Base-by-base conservation (phyloP, 2,113 vertebrate species). In the Phaethornis superciliosus region DNA sequence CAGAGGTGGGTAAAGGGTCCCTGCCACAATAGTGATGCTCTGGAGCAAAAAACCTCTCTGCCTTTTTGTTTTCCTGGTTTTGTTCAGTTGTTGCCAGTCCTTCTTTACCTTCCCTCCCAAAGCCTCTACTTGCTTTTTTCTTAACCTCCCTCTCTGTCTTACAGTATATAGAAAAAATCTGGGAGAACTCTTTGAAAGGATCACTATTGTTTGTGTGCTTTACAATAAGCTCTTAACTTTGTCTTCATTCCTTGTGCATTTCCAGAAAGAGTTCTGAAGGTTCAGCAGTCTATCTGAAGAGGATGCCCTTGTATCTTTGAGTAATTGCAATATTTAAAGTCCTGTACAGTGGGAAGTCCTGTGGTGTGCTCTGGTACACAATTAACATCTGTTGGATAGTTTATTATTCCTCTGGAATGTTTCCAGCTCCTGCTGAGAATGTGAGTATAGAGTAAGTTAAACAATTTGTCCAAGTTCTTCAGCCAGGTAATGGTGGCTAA, bases 311-410 rank as follows among this genome's bases (percentile, higher is more conserved):
- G 85, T 59, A 37, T 52, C 77, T 96, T 51, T 93, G 93, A 92
- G 56, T 60, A 79, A 94, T 68, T 86, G 81, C 63, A 95, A 64
- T 93, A 79, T 59, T 96, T 94, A 80, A 89, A 94, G 55, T 71
- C 4, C 3, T 82, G 76, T 76, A 42, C 81, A 67, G 46, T 44
- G 64, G 88, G 81, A 92, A 94, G 59, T 42, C 64, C 24, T 54
- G 83, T 62, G 13, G 85, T 15, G 68, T 91, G 86, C 68, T 71
- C 78, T 81, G 22, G 82, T 68, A 78, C 62, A 68, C 88, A 89
- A 74, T 94, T 91, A 93, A 84, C 94, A 96, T 94, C 94, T 97
- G 94, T 68, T 90, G 88, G 54, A 37, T 30, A 42, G 37, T 81
- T 95, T 51, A 68, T 95, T 51, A 68, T 63, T 85, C 64, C 55